Percentiles rank a stretch among this genome's conserved stretches.
Evolutionary conservation across 1,140 invertebrate genomes (phyloP).

Genomic region (Campoletis sonorensis): DNA sequence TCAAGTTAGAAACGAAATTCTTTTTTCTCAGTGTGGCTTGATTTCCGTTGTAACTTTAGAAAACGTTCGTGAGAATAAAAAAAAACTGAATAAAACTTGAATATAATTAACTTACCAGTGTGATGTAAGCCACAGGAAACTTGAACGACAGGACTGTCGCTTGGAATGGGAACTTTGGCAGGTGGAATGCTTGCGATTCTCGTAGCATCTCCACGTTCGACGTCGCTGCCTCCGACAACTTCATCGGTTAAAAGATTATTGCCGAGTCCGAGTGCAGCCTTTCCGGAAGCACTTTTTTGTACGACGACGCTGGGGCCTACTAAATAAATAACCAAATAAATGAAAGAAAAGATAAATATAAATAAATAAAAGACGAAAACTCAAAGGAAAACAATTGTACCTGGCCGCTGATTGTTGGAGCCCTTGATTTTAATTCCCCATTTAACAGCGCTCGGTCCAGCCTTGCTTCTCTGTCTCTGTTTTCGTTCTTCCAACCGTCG

Average conservation of each 20-base stretch:
- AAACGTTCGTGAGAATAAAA: too few species aligned
- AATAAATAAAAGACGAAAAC: slow-evolving; percentile 41
- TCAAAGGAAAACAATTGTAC: slow-evolving; percentile 53
- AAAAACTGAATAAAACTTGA: background rate
- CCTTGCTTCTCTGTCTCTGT: slow-evolving; percentile 76
- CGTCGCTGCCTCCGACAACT: slow-evolving; percentile 78
- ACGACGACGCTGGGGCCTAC: slow-evolving; percentile 61
- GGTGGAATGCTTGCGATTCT: slow-evolving; percentile 88
- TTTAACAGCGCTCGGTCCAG: slow-evolving; percentile 68
- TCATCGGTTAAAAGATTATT: slow-evolving; percentile 72
- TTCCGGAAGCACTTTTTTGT: slow-evolving; percentile 62
- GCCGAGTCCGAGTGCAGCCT: slow-evolving; percentile 56
- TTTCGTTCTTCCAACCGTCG: slow-evolving; percentile 79
- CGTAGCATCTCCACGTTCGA: slow-evolving; percentile 80
- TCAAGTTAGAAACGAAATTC: too few species aligned
- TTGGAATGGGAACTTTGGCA: slow-evolving; percentile 83
- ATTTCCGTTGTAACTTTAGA: too few species aligned
- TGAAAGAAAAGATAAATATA: background rate
- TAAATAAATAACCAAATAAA: slow-evolving; percentile 18
- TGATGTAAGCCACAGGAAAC: slow-evolving; percentile 95
- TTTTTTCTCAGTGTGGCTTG: too few species aligned
- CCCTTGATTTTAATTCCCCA: slow-evolving; percentile 73
- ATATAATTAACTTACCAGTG: slow-evolving; percentile 77
- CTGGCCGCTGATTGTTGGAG: slow-evolving; percentile 67
- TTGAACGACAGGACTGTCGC: slow-evolving; percentile 85